phyloP scores from a whole-genome alignment of 2,113 vertebrate species.

The Rhegmatorhina hoffmannsi region DNA sequence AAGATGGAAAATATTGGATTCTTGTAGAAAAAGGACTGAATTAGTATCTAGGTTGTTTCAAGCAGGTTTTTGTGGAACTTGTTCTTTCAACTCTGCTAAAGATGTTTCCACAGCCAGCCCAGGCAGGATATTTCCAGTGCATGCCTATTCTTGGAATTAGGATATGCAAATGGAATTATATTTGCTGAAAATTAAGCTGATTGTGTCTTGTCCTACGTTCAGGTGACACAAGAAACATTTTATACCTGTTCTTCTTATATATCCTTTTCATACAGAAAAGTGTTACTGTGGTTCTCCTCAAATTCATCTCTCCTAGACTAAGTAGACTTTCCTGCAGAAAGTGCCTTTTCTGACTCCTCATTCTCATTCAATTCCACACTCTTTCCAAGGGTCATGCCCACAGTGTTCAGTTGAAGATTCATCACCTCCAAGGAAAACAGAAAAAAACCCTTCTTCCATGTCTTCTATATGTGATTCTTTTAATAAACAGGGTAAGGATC shows the following conservation, averaged over 20 bases:
- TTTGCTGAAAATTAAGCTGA: conserved; percentile 32
- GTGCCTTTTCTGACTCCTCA: neutral
- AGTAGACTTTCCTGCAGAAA: neutral
- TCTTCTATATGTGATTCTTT: neutral
- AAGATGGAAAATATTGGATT: neutral
- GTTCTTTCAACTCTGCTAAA: neutral
- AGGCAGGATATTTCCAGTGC: conserved; percentile 24
- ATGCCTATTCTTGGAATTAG: conserved; percentile 38
- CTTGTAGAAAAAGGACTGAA: neutral
- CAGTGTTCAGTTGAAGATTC: neutral
- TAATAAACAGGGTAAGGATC: neutral
- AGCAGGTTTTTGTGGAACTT: neutral
- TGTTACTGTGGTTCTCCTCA: neutral
- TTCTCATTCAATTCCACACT: neutral
- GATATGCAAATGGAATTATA: conserved; percentile 40
- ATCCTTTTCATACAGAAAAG: neutral
- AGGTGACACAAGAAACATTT: neutral
- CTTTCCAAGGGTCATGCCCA: neutral
- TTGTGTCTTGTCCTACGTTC: conserved; percentile 29
- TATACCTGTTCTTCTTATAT: neutral
- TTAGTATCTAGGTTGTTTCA: neutral
- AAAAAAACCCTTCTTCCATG: neutral
- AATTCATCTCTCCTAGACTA: neutral
- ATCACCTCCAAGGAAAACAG: neutral
- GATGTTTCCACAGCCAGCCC: neutral